Evolutionary conservation across 2,113 vertebrate species (phyloP).

Genomic region (Laticauda colubrina): DNA sequence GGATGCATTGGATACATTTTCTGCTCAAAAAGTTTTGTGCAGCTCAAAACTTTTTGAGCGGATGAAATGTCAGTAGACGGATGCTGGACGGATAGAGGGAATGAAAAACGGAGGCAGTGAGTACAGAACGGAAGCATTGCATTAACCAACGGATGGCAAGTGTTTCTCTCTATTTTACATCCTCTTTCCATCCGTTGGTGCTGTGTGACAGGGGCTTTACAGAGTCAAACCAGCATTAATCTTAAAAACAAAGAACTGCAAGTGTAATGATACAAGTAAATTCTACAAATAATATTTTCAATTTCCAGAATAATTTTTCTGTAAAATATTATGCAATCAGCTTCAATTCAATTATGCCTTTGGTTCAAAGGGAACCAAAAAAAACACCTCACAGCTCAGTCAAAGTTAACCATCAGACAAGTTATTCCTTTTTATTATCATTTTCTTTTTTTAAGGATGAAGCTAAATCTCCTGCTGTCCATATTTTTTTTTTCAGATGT

Average conservation of each 20-base stretch:
- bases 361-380: not conserved
- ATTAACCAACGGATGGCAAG: no score
- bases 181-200: no score
- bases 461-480: not conserved
- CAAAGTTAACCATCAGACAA: not conserved
- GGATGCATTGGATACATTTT: no score
- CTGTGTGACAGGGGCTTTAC: no score
- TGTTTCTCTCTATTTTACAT: no score
- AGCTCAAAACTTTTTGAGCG: no score
- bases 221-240: not conserved
- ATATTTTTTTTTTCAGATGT: conserved; percentile 6
- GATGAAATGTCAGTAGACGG: no score
- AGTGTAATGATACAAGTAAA: not conserved
- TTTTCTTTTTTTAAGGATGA: not conserved
- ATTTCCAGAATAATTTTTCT: not conserved
- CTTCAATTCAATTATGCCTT: not conserved
- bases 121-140: no score
- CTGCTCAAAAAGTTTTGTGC: no score
- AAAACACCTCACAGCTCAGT: not conserved
- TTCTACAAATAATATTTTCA: not conserved
- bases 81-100: no score
- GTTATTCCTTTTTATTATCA: not conserved
- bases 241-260: not conserved
- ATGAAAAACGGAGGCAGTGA: no score
- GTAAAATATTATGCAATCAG: not conserved